Conservation (phyloP, 2,888 invertebrate species). For the Nephrocerus scutellatus region DNA sequence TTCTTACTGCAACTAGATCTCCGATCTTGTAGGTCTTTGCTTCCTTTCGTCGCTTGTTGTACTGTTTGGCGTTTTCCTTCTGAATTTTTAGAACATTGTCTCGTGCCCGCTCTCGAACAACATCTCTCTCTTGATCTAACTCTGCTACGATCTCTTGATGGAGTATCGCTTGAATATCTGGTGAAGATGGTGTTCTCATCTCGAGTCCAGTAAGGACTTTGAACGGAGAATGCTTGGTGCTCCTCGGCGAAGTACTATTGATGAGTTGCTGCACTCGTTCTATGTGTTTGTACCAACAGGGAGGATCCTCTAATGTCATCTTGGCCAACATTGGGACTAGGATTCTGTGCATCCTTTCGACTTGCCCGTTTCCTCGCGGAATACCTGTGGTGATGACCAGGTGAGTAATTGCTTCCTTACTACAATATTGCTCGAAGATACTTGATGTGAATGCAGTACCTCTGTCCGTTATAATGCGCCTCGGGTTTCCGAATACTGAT, state of each 20-base stretch:
- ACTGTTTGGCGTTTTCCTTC: constrained; percentile 4
- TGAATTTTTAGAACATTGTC: no score
- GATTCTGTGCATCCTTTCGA: constrained; percentile 32
- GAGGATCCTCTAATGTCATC: constrained; percentile 30
- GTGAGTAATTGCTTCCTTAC: constrained; percentile 27
- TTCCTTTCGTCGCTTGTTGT: constrained; percentile 7
- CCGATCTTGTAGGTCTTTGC: constrained; percentile 1
- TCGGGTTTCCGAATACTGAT: constrained; percentile 23
- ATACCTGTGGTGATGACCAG: constrained; percentile 31
- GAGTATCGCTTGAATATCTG: no score
- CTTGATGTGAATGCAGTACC: constrained; percentile 39
- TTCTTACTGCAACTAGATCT: constrained; percentile 3
- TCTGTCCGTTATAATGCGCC: constrained; percentile 35
- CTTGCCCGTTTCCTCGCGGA: constrained; percentile 35
- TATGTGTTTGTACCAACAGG: constrained; percentile 26
- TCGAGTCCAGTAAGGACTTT: no score
- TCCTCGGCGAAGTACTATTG: constrained; percentile 17
- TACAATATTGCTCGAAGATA: constrained; percentile 34
- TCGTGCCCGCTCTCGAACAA: no score
- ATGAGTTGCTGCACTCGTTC: constrained; percentile 15
- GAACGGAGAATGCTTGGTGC: neutral
- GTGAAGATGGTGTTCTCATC: no score
- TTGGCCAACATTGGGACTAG: constrained; percentile 37
- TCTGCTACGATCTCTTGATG: neutral
- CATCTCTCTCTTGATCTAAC: no score